Evolutionary conservation across 92 coral and sea anemone genomes (phyloP), one percentile per base, ranked within the genome.

Genomic region (Zoanthus gigantus): DNA sequence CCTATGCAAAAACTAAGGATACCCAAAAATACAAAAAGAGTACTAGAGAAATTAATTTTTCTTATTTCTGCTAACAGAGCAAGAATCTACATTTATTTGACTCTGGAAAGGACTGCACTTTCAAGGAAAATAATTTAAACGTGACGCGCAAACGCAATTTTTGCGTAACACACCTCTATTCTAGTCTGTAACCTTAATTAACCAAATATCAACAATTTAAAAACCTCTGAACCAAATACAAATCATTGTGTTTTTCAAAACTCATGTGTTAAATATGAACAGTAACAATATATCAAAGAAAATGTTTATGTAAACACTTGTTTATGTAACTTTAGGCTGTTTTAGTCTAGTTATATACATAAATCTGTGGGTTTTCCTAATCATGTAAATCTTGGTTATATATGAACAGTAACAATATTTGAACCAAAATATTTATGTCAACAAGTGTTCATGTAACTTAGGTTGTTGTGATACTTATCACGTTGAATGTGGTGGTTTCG

Each of bases 1-100:
- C 76, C 76, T 72, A 72, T 72, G 76, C 76, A 72, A 72, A 72
- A 72, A 72, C 76, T 72, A 72, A 72, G 76, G 76, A 72, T 72
- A 72, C 76, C 76, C 76, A 72, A 72, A 72, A 72, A 72, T n/a
- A 72, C 76, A 72, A 72, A 72, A 72, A 72, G 76, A 72, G 76
- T 72, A 72, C 76, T 72, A 72, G 76, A 72, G 76, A 72, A 66
- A 66, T 66, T 66, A 66, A 66, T 66, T 66, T 66, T 66, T 66
- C 72, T 66, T 66, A 66, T 66, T 66, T 66, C 72, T 66, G 73
- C 73, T 9, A 68, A 68, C 73, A 18, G 32, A 13, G 73, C 73
- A 68, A 68, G 30, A 68, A 68, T 13, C 73, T 68, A 68, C 73
- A 68, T 68, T 18, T 68, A 68, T 68, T 68, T 68, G 73, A 18